Conservation (phyloP, 2,888 invertebrate genomes). For the Strigamia crassipes region DNA sequence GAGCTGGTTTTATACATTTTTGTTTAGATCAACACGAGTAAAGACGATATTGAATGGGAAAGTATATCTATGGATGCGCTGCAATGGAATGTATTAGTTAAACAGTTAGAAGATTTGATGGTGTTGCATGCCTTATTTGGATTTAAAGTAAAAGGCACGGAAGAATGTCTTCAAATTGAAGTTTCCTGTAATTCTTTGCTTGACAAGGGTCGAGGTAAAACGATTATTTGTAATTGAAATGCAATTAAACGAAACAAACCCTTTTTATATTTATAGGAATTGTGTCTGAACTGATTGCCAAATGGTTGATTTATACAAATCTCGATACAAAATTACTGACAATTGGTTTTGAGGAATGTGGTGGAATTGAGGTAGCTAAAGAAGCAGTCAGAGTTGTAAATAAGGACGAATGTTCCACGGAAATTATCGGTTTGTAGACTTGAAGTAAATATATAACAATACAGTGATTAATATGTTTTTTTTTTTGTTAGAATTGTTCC, state of each 20-base stretch:
- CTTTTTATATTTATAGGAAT: constrained; percentile 72
- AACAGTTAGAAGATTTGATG: constrained; percentile 86
- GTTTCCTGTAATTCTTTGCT: constrained; percentile 59
- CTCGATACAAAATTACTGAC: constrained; percentile 60
- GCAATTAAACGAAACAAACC: constrained; percentile 35
- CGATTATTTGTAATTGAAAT: background rate
- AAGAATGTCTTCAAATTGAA: background rate
- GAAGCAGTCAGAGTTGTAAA: background rate
- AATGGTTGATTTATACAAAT: constrained; percentile 79
- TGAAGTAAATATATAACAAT: too few species aligned
- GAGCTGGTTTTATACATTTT: background rate
- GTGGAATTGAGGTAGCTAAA: background rate
- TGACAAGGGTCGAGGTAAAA: constrained; percentile 61
- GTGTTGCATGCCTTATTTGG: constrained; percentile 72
- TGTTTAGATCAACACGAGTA: background rate
- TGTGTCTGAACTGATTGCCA: constrained; percentile 85
- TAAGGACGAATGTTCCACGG: background rate
- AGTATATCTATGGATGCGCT: constrained; percentile 82
- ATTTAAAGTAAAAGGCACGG: constrained; percentile 46
- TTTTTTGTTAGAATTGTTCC: constrained; percentile 53
- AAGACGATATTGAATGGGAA: constrained; percentile 70
- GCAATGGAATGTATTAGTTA: constrained; percentile 82
- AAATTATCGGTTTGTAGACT: background rate
- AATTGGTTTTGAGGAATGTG: background rate
- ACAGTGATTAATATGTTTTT: constrained; percentile 18